Base-by-base conservation (phyloP, 2,797 vertebrate genomes). In the Neosalanx taihuensis region DNA sequence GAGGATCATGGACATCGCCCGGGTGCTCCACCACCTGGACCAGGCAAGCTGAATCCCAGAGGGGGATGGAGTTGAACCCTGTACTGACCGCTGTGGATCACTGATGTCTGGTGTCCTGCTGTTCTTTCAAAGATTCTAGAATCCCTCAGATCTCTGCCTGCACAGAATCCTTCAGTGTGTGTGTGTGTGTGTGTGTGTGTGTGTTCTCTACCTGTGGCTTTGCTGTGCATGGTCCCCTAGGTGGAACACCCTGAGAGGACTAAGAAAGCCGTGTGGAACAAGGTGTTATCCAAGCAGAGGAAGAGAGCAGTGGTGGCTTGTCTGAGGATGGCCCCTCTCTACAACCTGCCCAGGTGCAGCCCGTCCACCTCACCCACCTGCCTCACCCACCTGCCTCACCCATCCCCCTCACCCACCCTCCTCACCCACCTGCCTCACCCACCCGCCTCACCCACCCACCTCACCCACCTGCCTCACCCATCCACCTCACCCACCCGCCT, bases 231-330 rank as follows among this genome's bases (percentile, higher is more conserved):
- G 57, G 37, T 10, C 58, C 9, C 79, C 73, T 73, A 98, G 96
- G 95, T 98, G 80, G 96, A 97, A 37, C 94, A 94, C 73, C 96
- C 95, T 5, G 93, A 95, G 79, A 87, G 93, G 23, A 94, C 85
- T 6, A 95, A 94, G 80, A 97, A 94, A 79, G 92, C 94, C 4
- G 89, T 91, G 0, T 94, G 94, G 94, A 92, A 95, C 76, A 96
- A 93, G 29, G 84, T 97, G 18, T 87, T 98, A 9, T 97, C 97
- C 10, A 98, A 98, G 82, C 96, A 97, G 84, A 94, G 96, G 76
- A 98, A 98, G 86, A 92, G 96, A 80, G 96, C 96, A 0, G 95
- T 98, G 5, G 97, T 98, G 6, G 96, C 97, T 72, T 98, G 96
- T 77, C 94, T 98, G 67, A 93, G 96, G 76, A 98, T 98, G 97